Evolutionary conservation across 2,113 vertebrate species (phyloP).

Genomic region (Boleophthalmus pectinirostris): DNA sequence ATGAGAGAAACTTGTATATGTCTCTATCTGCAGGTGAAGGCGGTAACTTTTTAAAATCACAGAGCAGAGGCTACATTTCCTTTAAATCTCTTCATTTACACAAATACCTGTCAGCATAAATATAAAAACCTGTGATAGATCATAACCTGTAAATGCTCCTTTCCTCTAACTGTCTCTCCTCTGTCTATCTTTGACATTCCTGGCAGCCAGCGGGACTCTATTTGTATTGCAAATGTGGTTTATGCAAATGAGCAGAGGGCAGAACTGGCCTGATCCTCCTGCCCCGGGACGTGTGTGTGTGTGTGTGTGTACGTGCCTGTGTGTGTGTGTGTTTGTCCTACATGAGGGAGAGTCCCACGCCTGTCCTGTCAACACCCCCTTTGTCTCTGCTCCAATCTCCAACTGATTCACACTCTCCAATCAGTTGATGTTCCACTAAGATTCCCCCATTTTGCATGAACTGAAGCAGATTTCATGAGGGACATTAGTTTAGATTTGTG

Average conservation of each 20-base stretch:
- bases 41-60: no score
- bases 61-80: neutral
- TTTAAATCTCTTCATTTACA: constrained; percentile 18
- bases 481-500: neutral
- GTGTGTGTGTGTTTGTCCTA: neutral
- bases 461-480: neutral
- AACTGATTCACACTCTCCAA: constrained; percentile 26
- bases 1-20: no score
- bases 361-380: constrained; percentile 5
- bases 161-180: neutral
- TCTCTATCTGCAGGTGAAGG: no score
- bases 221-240: constrained; percentile 88
- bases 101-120: constrained; percentile 6
- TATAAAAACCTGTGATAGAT: neutral
- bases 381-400: constrained; percentile 1
- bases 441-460: neutral
- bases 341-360: constrained; percentile 15
- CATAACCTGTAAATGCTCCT: neutral
- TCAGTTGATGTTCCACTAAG: constrained; percentile 10
- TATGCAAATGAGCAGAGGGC: constrained; percentile 81
- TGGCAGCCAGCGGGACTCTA: constrained; percentile 29
- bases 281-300: neutral
- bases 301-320: neutral
- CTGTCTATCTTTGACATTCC: neutral
- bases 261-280: neutral